Evolutionary conservation across 2,888 invertebrate species (phyloP).

Genomic region (Lochmaea crataegi): DNA sequence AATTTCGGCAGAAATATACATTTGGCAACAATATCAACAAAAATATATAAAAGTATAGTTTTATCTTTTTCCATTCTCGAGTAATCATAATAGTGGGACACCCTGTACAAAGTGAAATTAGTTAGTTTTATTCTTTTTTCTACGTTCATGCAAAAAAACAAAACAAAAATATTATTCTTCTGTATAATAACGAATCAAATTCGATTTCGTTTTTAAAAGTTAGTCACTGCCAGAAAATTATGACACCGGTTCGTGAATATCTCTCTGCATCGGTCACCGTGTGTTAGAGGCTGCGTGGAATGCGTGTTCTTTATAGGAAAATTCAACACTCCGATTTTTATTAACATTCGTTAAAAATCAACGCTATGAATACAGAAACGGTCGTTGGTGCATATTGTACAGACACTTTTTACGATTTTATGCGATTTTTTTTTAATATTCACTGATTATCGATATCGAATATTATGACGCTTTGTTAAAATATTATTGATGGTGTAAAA

Average conservation of each 20-base stretch:
- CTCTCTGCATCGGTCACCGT: not conserved
- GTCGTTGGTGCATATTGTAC: not conserved
- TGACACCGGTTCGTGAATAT: not conserved
- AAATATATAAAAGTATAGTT: too few species aligned
- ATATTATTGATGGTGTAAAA: not conserved
- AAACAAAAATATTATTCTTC: too few species aligned
- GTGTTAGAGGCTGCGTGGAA: not conserved
- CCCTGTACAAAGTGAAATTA: too few species aligned
- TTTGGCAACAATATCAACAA: too few species aligned
- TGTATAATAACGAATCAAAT: not conserved
- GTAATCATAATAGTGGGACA: too few species aligned
- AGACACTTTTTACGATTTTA: not conserved
- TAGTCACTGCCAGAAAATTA: not conserved
- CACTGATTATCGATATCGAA: too few species aligned
- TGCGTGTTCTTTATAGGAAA: not conserved
- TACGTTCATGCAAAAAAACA: too few species aligned
- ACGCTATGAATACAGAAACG: not conserved
- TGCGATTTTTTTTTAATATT: too few species aligned
- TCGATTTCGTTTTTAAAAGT: not conserved
- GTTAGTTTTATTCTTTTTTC: too few species aligned
- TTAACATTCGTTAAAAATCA: not conserved
- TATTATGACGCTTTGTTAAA: not conserved
- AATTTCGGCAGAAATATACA: too few species aligned
- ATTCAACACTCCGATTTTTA: not conserved
- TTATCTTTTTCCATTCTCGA: too few species aligned